Conservation (phyloP, 2,888 invertebrate species). For the Frankliniella fusca region DNA sequence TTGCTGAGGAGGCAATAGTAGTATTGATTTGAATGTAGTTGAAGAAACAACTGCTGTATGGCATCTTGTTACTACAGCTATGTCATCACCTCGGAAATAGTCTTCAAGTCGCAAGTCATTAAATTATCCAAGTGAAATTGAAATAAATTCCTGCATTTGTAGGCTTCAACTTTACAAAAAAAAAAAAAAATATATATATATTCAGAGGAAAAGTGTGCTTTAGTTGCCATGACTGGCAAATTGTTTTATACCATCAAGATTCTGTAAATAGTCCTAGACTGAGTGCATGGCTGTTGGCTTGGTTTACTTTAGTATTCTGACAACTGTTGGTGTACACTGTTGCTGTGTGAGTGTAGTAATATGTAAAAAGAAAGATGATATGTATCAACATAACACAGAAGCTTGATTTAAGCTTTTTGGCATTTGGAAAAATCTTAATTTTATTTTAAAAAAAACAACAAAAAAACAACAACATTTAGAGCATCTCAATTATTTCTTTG, state of each 20-base stretch:
- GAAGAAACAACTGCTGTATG: background rate
- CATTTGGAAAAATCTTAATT: background rate
- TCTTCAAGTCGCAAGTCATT: background rate
- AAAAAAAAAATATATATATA: too few species aligned
- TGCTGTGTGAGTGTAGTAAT: background rate
- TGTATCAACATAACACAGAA: background rate
- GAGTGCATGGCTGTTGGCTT: background rate
- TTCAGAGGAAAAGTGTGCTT: background rate
- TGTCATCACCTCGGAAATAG: background rate
- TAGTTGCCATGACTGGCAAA: background rate
- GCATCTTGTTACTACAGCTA: background rate
- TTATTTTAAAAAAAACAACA: background rate
- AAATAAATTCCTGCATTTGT: background rate
- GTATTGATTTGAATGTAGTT: background rate
- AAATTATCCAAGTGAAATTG: slow-evolving; percentile 1
- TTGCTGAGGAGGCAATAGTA: slow-evolving; percentile 10
- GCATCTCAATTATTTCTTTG: background rate
- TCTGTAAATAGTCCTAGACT: slow-evolving; percentile 4
- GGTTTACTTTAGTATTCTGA: background rate
- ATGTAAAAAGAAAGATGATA: too few species aligned
- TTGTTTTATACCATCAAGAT: background rate
- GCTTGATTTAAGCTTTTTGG: background rate
- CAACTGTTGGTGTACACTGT: background rate
- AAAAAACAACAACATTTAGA: background rate
- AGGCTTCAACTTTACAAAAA: background rate